Evolutionary conservation across 1,140 invertebrate genomes (phyloP), one percentile per base, ranked within the genome.

Genomic region (Melanaphis sacchari): DNA sequence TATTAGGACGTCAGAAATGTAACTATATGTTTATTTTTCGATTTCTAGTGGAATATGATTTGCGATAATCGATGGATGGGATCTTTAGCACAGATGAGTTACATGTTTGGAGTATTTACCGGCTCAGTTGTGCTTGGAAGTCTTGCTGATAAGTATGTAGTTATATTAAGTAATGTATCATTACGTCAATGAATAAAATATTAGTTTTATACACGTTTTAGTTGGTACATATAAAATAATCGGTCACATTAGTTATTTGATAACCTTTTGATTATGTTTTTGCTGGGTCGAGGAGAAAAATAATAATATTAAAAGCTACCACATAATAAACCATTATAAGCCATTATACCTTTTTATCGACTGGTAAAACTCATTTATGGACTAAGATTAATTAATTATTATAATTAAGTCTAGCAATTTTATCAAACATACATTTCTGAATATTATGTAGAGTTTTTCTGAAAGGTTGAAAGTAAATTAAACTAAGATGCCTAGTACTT

Each of bases 61-160:
- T 99, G 98, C 95, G 96, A 97, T 90, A 95, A 96, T 93, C 95
- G 97, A 93, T 98, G 97, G 97, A 97, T 97, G 96, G 96, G 97
- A 7, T 97, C 98, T 2, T 95, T 98, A 26, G 97, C 97, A 1
- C 98, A 98, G 94, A 97, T 96, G 3, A 95, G 96, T 18, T 99
- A 98, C 95, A 99, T 99, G 98, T 96, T 98, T 93, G 98, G 98
- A n/a, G 97, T 98, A 22, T 97, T 99, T 89, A 96, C 97, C 11
- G 98, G 98, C 9, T 97, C 98, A 11, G 96, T 99, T 1, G 96
- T 97, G 0, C 95, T 99, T n/a, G 98, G 98, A 21, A 97, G 97
- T 36, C 95, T 99, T 94, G 98, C 98, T 0, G 98, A 99, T 94
- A 98, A 97, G 96, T 97, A 95, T 95, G 95, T 9, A 26, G 21